These are phyloP conservation scores for Sebastes matsubarae DNA, from an alignment of 2,797 vertebrate species.

Conservation along the genomic window DNA sequence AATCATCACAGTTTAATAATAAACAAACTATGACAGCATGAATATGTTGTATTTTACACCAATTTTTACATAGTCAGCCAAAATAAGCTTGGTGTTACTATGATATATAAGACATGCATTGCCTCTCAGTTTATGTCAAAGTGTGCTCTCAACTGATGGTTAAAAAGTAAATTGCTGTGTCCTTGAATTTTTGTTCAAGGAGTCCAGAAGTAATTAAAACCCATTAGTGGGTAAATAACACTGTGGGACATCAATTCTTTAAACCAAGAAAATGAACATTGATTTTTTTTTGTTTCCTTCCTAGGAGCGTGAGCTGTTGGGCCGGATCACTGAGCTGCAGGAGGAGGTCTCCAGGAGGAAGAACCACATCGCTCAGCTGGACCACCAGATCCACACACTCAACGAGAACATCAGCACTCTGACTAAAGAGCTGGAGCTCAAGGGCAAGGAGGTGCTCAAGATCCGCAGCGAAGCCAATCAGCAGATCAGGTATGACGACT, in stretches of 20 bases:
- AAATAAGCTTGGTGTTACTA: neutral
- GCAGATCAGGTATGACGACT: slow-evolving; percentile 89
- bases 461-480: slow-evolving; percentile 97
- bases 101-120: neutral
- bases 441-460: slow-evolving; percentile 97
- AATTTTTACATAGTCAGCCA: neutral
- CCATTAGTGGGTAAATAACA: neutral
- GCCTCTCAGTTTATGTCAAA: neutral
- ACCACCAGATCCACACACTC: slow-evolving; percentile 94
- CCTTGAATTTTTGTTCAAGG: neutral
- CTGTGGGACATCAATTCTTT: neutral
- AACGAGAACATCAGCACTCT: slow-evolving; percentile 95
- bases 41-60: neutral
- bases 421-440: slow-evolving; percentile 96
- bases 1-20: neutral
- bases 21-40: neutral
- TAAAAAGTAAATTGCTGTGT: neutral
- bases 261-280: neutral
- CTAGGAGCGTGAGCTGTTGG: slow-evolving; percentile 91
- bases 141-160: neutral
- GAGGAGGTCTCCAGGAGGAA: slow-evolving; percentile 93
- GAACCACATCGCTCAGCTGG: slow-evolving; percentile 92
- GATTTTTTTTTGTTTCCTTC: neutral
- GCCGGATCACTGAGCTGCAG: slow-evolving; percentile 90
- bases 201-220: neutral